phyloP scores from a whole-genome alignment of 2,888 invertebrate genomes.

The Epiblema foenella region DNA sequence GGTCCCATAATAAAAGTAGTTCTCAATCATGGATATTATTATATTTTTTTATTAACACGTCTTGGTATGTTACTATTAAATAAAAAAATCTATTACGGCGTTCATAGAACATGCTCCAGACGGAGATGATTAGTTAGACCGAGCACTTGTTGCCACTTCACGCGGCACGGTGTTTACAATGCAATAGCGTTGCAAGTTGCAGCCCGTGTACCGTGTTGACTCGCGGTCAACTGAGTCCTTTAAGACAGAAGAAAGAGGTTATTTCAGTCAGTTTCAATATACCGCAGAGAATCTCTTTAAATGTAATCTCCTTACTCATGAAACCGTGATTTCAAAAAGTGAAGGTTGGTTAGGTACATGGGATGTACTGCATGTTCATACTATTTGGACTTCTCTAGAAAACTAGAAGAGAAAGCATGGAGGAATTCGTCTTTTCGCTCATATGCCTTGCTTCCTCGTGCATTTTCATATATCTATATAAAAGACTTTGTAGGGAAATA shows the following conservation, averaged over 20 bases:
- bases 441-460: constrained; percentile 9
- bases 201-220: constrained; percentile 14
- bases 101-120: constrained; percentile 20
- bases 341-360: too few species aligned
- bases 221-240: constrained; percentile 4
- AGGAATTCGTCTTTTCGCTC: too few species aligned
- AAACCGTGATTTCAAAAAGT: too few species aligned
- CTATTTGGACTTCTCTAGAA: too few species aligned
- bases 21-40: too few species aligned
- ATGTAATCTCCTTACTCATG: too few species aligned
- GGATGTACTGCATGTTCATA: too few species aligned
- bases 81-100: not conserved
- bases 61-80: not conserved
- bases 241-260: too few species aligned
- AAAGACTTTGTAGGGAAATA: constrained; percentile 2
- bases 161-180: constrained; percentile 47
- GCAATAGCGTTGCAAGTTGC: constrained; percentile 37
- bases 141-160: constrained; percentile 59
- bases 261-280: not conserved
- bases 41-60: too few species aligned
- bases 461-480: constrained; percentile 24
- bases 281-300: too few species aligned
- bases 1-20: too few species aligned
- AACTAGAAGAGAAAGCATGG: too few species aligned
- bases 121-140: constrained; percentile 50